Base-by-base conservation (phyloP, 2,888 invertebrate genomes). In the Leptopilina syphax region DNA sequence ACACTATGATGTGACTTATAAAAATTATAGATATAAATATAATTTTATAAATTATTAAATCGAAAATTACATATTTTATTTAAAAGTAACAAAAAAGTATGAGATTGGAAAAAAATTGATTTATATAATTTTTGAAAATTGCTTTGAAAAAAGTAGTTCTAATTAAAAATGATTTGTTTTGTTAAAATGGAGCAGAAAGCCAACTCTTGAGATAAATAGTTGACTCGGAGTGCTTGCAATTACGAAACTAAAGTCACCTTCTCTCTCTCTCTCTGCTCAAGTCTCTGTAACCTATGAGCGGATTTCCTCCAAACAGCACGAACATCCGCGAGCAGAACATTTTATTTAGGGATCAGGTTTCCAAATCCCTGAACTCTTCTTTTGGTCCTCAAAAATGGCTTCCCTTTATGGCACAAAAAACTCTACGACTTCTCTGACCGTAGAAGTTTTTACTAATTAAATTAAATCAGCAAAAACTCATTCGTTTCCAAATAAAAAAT, bases 291-390 rank as follows among this genome's bases (percentile, higher is more conserved):
- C 63, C 63, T 63, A 63, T 63, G 63, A 63, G 63, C 63, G 63
- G 63, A 63, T 63, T 63, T 63, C 24, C 63, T 24, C 63, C 63
- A 63, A 63, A 63, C 63, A 63, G n/a, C 63, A 18, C 24, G 63
- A 63, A 63, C 63, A 63, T 63, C n/a, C 63, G 63, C 9, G 63
- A 63, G 63, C 24, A 63, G 63, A 63, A 63, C 63, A 63, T 63
- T 63, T 63, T 63, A 24, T 63, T 63, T 63, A 63, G n/a, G 24
- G 63, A 63, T 63, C 18, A 63, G 63, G 63, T 24, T 63, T 9
- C 63, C 63, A 63, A 63, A 63, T 63, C 63, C 63, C 24, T 24
- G 63, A 63, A 63, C 9, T 63, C 24, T 63, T 24, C 9, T 44
- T 8, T 63, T 63, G 24, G 5, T 18, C 24, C 24, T 63, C 63